A percentile compares a stretch with the other conserved stretches of the same genome.
These are phyloP conservation scores for Gymnoscelis rufifasciata DNA, from an alignment of 2,888 invertebrate species.

Conservation along the genomic window DNA sequence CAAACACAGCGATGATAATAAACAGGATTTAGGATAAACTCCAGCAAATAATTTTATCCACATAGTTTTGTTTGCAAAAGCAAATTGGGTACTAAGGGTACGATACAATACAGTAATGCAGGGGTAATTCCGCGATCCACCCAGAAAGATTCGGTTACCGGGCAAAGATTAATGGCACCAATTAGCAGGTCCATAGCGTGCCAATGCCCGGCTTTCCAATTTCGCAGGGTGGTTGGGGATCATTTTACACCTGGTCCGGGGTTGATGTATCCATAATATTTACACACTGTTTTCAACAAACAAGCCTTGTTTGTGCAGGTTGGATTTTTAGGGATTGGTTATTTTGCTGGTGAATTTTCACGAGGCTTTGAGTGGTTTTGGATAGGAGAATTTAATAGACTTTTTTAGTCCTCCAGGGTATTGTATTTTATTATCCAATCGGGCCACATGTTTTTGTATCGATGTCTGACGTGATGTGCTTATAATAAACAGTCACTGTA, in stretches of 20 bases:
- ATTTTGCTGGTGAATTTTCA: constrained; percentile 16
- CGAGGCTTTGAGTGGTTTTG: constrained; percentile 10
- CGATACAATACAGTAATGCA: constrained; percentile 5
- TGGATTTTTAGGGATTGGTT: constrained; percentile 30
- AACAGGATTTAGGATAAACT: no score
- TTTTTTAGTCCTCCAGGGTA: no score
- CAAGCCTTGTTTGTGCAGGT: constrained; percentile 22
- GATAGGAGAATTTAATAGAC: neutral
- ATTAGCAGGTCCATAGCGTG: constrained; percentile 49
- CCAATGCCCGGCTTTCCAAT: constrained; percentile 53
- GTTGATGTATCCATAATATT: constrained; percentile 20
- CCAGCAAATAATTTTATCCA: no score
- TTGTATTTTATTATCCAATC: no score
- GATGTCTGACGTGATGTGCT: no score
- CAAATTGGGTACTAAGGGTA: neutral
- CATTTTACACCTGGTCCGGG: constrained; percentile 47
- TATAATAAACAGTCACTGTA: no score
- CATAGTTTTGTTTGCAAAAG: no score
- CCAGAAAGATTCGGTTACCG: constrained; percentile 41
- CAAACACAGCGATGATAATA: no score
- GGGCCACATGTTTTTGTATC: no score
- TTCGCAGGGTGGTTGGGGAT: constrained; percentile 36
- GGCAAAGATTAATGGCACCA: constrained; percentile 62
- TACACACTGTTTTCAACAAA: constrained; percentile 24
- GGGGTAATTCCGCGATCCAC: constrained; percentile 13